phyloP scores from a whole-genome alignment of 2,113 vertebrate genomes.

The Zosterops japonicus region DNA sequence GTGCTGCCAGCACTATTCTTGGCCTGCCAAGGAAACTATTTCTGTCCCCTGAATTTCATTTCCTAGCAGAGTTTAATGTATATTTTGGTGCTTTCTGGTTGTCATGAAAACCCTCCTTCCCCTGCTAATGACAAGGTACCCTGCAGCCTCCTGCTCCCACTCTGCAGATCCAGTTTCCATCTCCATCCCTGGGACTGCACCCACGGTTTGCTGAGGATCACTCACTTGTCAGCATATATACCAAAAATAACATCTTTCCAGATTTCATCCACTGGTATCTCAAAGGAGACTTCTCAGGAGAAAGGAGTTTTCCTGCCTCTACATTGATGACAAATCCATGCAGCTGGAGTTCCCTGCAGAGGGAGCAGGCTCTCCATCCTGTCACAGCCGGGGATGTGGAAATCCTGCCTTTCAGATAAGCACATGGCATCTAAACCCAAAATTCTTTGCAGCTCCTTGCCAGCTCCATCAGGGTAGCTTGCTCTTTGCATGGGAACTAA shows the following conservation, averaged over 20 bases:
- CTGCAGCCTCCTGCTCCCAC: not conserved
- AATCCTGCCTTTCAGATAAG: not conserved
- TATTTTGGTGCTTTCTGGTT: not conserved
- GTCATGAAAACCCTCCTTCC: not conserved
- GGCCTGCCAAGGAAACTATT: constrained; percentile 13
- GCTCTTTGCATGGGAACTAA: not conserved
- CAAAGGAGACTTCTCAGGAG: not conserved
- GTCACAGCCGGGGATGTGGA: not conserved
- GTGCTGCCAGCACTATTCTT: not conserved
- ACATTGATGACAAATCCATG: not conserved
- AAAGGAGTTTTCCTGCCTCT: not conserved
- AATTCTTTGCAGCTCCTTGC: not conserved
- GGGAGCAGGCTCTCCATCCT: constrained; percentile 9
- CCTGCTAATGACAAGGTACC: not conserved
- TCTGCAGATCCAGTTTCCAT: not conserved
- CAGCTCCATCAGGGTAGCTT: not conserved
- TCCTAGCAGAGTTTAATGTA: not conserved
- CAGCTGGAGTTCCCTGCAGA: not conserved
- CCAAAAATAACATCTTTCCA: not conserved
- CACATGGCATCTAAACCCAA: rapidly evolving
- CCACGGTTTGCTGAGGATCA: not conserved
- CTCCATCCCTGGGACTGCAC: not conserved
- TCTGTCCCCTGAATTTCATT: not conserved
- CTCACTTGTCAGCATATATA: rapidly evolving
- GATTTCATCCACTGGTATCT: not conserved